These are phyloP conservation scores for Morone chrysops DNA, from an alignment of 2,113 vertebrate species.

Conservation along the genomic window DNA sequence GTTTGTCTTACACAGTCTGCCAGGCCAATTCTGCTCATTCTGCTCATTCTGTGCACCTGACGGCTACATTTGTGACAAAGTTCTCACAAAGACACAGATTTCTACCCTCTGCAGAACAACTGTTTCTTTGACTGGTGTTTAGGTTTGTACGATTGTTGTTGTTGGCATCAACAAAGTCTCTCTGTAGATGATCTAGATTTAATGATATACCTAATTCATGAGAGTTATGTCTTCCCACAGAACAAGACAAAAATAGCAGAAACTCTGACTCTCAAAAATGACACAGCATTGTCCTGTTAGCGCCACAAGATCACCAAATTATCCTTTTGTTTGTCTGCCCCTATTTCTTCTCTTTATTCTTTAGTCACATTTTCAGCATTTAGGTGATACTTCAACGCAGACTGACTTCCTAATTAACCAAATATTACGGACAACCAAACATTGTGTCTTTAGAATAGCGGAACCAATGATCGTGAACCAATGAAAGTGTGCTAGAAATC, in stretches of 20 bases:
- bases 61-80: constrained; percentile 41
- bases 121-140: not conserved
- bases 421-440: not conserved
- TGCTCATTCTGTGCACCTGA: constrained; percentile 46
- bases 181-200: not conserved
- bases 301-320: not conserved
- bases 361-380: not conserved
- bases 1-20: constrained; percentile 70
- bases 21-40: constrained; percentile 55
- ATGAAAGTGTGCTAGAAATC: too few relatives aligned
- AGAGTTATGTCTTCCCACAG: not conserved
- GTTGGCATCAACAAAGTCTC: not conserved
- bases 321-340: not conserved
- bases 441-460: not conserved
- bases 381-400: not conserved
- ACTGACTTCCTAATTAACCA: not conserved
- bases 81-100: not conserved
- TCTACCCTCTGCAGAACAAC: not conserved
- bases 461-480: not conserved
- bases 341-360: not conserved
- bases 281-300: not conserved
- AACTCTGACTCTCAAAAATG: not conserved
- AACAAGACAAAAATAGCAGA: not conserved
- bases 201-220: not conserved
- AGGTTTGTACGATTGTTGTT: not conserved